Conservation (phyloP, 1,140 invertebrate species). For the Aricia agestis region DNA sequence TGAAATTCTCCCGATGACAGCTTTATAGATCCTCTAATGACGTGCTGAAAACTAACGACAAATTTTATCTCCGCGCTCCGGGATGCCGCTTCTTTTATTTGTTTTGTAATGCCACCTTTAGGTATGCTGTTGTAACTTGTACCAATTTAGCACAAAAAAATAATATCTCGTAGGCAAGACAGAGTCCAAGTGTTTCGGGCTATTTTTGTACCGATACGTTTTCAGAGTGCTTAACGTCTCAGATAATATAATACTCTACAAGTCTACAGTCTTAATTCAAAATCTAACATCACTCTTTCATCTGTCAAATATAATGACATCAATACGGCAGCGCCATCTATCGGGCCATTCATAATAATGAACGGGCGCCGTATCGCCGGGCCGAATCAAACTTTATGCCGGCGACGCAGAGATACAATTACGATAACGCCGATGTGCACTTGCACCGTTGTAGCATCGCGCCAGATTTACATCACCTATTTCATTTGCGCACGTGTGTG, state of each 20-base stretch:
- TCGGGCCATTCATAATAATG: constrained; percentile 43
- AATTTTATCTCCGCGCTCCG: constrained; percentile 24
- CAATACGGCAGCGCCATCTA: constrained; percentile 63
- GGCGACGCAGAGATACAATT: constrained; percentile 55
- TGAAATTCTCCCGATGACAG: constrained; percentile 27
- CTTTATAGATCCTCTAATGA: constrained; percentile 31
- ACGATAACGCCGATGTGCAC: constrained; percentile 49
- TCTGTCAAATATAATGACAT: constrained; percentile 44
- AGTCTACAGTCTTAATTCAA: constrained; percentile 11
- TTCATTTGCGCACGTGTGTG: constrained; percentile 41
- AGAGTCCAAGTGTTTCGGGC: neutral
- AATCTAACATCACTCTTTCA: constrained; percentile 35
- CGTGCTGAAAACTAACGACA: constrained; percentile 31
- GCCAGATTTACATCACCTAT: constrained; percentile 43
- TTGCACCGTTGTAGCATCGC: constrained; percentile 45
- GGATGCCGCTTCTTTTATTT: constrained; percentile 17
- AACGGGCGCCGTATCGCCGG: constrained; percentile 23
- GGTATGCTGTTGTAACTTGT: neutral
- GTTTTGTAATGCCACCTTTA: constrained; percentile 12
- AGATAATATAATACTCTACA: neutral
- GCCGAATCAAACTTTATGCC: constrained; percentile 50
- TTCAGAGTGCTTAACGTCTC: neutral
- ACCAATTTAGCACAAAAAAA: neutral
- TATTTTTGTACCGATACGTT: neutral
- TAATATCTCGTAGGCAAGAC: neutral